Percentiles rank a stretch among this genome's conserved stretches.
phyloP scores from a whole-genome alignment of 1,140 invertebrate genomes.

The Drosophila triauraria region DNA sequence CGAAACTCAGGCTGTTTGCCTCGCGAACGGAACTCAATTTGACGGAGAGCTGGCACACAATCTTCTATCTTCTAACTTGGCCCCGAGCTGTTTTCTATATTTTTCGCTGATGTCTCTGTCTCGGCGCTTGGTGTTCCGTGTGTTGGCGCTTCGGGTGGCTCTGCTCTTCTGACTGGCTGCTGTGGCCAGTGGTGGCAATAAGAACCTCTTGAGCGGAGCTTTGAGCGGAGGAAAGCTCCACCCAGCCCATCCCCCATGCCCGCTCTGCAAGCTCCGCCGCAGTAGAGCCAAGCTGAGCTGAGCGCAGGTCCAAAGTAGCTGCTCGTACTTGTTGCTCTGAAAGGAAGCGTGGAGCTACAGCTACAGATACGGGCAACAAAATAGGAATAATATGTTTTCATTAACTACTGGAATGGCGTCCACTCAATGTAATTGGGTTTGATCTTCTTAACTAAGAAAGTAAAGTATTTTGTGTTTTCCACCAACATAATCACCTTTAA shows the following conservation, averaged over 20 bases:
- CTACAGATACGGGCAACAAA: neutral
- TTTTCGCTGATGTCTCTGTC: conserved; percentile 9
- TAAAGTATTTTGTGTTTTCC: too few species aligned
- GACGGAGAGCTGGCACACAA: conserved; percentile 37
- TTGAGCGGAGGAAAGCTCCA: conserved; percentile 56
- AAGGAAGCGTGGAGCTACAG: neutral
- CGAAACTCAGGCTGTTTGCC: conserved; percentile 30
- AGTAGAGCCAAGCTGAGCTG: conserved; percentile 15
- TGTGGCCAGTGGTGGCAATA: conserved; percentile 53
- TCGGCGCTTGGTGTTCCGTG: conserved; percentile 18
- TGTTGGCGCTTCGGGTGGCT: conserved; percentile 57
- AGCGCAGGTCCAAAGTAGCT: conserved; percentile 57
- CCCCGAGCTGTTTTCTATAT: conserved; percentile 19
- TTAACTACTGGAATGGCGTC: neutral
- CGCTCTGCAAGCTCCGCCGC: conserved; percentile 19
- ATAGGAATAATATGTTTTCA: neutral
- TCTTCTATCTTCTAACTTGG: conserved; percentile 29
- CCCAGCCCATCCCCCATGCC: neutral
- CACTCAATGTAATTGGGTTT: neutral
- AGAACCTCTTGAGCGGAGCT: conserved; percentile 66
- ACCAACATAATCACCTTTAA: neutral
- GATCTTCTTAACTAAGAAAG: neutral
- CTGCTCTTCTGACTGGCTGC: conserved; percentile 56
- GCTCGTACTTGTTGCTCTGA: conserved; percentile 62
- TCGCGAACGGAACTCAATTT: conserved; percentile 27